Conservation (phyloP, 2,797 vertebrate species). For the Sebastes umbrosus region DNA sequence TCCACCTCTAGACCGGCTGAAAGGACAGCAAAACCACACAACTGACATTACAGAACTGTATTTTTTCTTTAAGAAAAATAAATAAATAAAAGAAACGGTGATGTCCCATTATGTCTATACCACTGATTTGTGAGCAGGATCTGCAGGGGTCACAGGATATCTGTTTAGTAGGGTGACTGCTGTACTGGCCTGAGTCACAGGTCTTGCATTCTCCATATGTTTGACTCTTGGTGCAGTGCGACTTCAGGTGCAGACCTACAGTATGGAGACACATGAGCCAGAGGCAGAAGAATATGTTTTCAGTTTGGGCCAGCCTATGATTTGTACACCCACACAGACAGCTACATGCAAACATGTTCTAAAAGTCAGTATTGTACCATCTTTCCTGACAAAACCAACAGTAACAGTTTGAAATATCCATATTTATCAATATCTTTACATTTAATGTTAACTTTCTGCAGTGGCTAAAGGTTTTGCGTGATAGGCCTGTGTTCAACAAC, state of each 20-base stretch:
- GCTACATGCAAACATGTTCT: background rate
- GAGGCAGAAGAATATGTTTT: background rate
- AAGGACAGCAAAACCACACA: conserved; percentile 10
- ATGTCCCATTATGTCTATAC: conserved; percentile 42
- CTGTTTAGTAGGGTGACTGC: background rate
- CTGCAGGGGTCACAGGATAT: conserved; percentile 20
- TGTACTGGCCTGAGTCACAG: rapidly evolving
- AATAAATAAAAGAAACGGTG: background rate
- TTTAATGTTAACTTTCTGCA: background rate
- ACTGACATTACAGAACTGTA: background rate
- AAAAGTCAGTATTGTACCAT: background rate
- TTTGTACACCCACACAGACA: background rate
- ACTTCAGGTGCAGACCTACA: conserved; percentile 22
- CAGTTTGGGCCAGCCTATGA: background rate
- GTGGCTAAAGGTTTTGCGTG: background rate
- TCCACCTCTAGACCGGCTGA: conserved; percentile 55
- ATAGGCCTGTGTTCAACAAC: background rate
- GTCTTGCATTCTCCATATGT: background rate
- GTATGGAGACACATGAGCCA: background rate
- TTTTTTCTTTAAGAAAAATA: background rate
- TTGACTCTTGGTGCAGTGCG: rapidly evolving
- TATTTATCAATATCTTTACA: background rate
- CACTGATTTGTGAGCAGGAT: conserved; percentile 26
- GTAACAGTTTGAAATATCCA: background rate
- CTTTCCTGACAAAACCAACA: background rate